Percentiles rank a stretch among this genome's conserved stretches.
These are phyloP conservation scores for Mormyrus proboscirostris DNA, from an alignment of 2,797 vertebrate species.

Conservation along the genomic window DNA sequence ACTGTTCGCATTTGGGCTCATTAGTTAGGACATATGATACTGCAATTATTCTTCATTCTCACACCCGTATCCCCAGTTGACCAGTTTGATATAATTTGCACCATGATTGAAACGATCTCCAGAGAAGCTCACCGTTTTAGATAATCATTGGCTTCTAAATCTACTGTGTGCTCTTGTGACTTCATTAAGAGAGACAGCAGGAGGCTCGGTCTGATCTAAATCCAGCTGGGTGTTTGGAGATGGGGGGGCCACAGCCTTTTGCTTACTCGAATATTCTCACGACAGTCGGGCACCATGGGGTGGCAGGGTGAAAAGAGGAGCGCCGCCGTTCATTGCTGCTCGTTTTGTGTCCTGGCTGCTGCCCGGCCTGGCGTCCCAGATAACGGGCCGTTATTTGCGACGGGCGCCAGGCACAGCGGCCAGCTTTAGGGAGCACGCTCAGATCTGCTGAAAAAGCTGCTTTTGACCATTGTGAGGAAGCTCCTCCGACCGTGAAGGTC, in stretches of 20 bases:
- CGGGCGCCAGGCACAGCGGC: not conserved
- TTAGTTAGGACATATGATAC: not conserved
- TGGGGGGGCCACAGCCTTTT: not conserved
- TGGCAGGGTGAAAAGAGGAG: not conserved
- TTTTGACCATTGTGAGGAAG: not conserved
- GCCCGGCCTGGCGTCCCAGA: not conserved
- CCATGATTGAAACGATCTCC: not conserved
- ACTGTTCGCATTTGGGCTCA: not conserved
- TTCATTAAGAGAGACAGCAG: not conserved
- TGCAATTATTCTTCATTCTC: not conserved
- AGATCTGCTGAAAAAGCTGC: not conserved
- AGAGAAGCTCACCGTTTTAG: not conserved
- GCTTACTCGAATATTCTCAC: not conserved
- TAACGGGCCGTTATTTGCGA: not conserved
- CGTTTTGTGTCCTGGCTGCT: not conserved
- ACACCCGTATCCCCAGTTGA: not conserved
- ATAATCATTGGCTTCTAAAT: not conserved
- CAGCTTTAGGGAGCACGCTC: not conserved
- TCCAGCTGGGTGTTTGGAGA: not conserved
- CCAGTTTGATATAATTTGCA: conserved; percentile 3
- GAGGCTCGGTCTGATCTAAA: not conserved
- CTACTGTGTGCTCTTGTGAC: not conserved
- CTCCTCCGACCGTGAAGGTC: not conserved
- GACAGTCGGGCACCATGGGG: not conserved
- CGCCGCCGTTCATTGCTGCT: not conserved